Evolutionary conservation across 2,797 vertebrate species (phyloP), one percentile per base, ranked within the genome.

Genomic region (Phylloscopus collybita): DNA sequence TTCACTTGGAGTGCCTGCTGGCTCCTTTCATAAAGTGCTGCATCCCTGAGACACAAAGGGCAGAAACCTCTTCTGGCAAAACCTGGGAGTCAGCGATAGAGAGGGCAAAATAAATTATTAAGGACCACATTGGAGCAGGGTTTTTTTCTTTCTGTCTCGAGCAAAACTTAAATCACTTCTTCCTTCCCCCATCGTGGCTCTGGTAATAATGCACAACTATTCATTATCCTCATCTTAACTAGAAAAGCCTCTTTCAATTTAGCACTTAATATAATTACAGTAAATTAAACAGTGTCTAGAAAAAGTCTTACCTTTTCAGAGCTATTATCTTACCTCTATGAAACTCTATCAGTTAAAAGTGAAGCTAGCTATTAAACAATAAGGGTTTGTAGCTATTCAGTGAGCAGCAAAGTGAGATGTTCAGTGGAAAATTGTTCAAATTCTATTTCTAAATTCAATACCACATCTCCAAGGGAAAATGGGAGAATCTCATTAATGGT

Each of bases 161-260:
- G n/a, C 27, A 91, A 90, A 90, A 84, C 59, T 79, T 85, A 73
- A 70, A 84, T 72, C 23, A 70, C 42, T 64, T 82, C 69, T 86
- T 82, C 80, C 53, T 88, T 94, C 21, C 34, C 40, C 21, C 11
- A 1, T 45, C 2, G 2, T 67, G 88, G 23, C 65, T 82, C 47
- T 44, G 54, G 74, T 36, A 92, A 92, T 92, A 90, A 66, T 0
- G 3, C 67, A 62, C 57, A 94, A 82, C 71, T 90, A 90, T 65
- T 96, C 71, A 92, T 90, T 92, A 96, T 64, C 57, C 18, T 82
- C 54, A 40, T 86, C 80, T 67, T 93, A 92, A 84, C 85, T 65
- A 86, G 78, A 96, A 92, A 90, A 90, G 80, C 29, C 30, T 57
- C 83, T 94, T 95, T 93, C 90, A 95, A 89, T 94, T 95, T 89